Percentiles rank a stretch among this genome's conserved stretches.
phyloP scores from a whole-genome alignment of 2,113 vertebrate genomes.

The Ciconia maguari region DNA sequence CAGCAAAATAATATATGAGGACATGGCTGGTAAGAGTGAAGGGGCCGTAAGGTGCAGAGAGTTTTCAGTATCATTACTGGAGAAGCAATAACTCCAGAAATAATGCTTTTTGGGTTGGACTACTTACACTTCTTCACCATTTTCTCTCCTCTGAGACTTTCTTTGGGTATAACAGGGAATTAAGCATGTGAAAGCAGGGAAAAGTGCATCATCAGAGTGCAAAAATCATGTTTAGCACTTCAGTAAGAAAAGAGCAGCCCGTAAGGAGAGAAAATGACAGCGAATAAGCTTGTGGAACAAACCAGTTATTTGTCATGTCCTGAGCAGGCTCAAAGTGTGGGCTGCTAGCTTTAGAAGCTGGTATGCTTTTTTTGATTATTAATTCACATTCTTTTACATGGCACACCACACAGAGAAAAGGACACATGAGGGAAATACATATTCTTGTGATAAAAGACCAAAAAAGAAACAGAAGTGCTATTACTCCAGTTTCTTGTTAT shows the following conservation, averaged over 20 bases:
- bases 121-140: neutral
- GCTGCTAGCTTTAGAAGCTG: neutral
- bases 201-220: neutral
- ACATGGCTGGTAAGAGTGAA: neutral
- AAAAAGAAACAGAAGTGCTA: neutral
- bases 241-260: neutral
- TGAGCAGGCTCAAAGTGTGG: neutral
- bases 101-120: neutral
- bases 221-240: neutral
- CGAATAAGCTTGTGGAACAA: neutral
- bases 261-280: neutral
- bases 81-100: neutral
- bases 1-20: neutral
- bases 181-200: neutral
- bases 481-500: neutral
- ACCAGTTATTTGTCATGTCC: neutral
- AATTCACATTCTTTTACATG: neutral
- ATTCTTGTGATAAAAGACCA: neutral
- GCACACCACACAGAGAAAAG: neutral
- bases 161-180: neutral
- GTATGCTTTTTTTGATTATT: neutral
- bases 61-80: neutral
- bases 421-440: neutral
- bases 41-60: neutral
- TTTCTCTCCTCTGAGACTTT: neutral